Percentiles rank a stretch among this genome's conserved stretches.
Conservation (phyloP, 2,888 invertebrate species). For the Andrena minutula region DNA sequence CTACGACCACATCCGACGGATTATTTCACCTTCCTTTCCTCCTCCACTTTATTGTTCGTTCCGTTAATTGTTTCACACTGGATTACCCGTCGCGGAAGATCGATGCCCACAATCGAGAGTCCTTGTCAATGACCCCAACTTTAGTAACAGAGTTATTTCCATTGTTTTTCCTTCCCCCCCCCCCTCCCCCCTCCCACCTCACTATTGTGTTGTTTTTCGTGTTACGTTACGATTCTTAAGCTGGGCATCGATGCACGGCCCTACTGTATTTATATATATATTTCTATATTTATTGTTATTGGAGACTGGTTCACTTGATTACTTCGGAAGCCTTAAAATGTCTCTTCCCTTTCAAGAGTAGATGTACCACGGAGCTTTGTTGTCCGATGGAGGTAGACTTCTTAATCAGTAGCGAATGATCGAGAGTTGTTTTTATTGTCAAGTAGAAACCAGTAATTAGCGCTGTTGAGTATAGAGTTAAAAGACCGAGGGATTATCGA, state of each 20-base stretch:
- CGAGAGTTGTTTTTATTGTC: background rate
- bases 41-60: slow-evolving; percentile 36
- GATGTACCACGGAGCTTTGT: background rate
- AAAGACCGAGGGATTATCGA: background rate
- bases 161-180: slow-evolving; percentile 25
- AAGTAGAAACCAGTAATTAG: slow-evolving; percentile 5
- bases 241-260: slow-evolving; percentile 28
- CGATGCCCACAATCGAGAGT: slow-evolving; percentile 52
- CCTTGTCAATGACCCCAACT: slow-evolving; percentile 60
- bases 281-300: slow-evolving; percentile 29
- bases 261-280: slow-evolving; percentile 21
- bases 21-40: slow-evolving; percentile 29
- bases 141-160: slow-evolving; percentile 52
- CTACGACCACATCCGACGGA: background rate
- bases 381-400: background rate
- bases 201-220: slow-evolving; percentile 12
- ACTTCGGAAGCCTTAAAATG: slow-evolving; percentile 4
- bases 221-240: slow-evolving; percentile 24
- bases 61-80: slow-evolving; percentile 20
- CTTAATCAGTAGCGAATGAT: slow-evolving; percentile 12
- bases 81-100: slow-evolving; percentile 37
- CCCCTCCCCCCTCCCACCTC: too few species aligned
- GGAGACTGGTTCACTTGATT: slow-evolving; percentile 13
- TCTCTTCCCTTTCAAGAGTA: background rate
- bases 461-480: background rate